phyloP scores from a whole-genome alignment of 2,113 vertebrate species.

The Isurus oxyrinchus region DNA sequence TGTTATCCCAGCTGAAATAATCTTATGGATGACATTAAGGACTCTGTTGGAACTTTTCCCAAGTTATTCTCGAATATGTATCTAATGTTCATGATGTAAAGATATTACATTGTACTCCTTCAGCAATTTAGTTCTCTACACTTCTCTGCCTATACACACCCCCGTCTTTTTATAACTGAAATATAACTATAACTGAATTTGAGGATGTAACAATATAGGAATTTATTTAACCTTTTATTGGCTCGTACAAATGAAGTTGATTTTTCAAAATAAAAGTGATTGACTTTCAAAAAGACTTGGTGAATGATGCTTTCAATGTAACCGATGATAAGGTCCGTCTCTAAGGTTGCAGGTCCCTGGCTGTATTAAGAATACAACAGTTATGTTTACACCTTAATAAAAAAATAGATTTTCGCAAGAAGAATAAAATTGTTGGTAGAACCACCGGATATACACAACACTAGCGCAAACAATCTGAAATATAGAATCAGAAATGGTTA shows the following conservation, averaged over 20 bases:
- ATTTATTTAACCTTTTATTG: neutral
- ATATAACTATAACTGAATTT: neutral
- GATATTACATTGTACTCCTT: neutral
- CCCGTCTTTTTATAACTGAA: neutral
- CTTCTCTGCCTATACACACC: neutral
- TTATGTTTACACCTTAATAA: neutral
- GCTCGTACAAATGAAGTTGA: neutral
- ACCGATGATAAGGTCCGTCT: neutral
- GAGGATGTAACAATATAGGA: neutral
- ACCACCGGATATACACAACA: no score
- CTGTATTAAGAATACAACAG: neutral
- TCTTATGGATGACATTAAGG: constrained; percentile 18
- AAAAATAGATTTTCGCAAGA: no score
- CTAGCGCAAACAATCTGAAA: neutral
- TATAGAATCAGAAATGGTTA: neutral
- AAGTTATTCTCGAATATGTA: neutral
- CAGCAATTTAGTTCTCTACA: neutral
- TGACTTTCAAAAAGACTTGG: neutral
- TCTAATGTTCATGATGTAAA: neutral
- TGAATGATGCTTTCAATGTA: neutral
- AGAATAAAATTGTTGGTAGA: no score
- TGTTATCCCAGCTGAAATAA: neutral
- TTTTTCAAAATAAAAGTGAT: neutral
- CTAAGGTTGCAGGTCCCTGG: neutral
- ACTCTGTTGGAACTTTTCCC: neutral